Conservation (phyloP, 35 echinoderm and acorn worm genomes). For the Stichopus chloronotus region DNA sequence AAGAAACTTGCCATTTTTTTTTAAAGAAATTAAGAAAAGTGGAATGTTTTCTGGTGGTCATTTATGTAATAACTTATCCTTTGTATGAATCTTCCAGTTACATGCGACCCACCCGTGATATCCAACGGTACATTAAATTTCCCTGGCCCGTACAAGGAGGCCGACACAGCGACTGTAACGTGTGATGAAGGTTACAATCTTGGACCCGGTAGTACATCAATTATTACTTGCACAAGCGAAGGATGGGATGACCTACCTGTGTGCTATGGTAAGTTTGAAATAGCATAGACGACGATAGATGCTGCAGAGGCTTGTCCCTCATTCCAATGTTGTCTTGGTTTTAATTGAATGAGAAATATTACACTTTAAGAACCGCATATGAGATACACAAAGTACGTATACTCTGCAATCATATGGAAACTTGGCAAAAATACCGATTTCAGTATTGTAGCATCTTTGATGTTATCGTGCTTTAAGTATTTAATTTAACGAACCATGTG, state of each 20-base stretch:
- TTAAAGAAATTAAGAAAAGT: too few species aligned
- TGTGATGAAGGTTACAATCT: conserved; percentile 6
- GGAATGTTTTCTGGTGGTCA: too few species aligned
- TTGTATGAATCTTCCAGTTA: neutral
- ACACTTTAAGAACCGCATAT: too few species aligned
- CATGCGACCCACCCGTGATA: neutral
- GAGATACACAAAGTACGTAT: too few species aligned
- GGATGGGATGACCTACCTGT: neutral
- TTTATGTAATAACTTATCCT: neutral
- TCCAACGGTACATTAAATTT: neutral
- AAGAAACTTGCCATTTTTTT: too few species aligned
- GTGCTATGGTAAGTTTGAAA: neutral
- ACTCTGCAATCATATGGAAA: too few species aligned
- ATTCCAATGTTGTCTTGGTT: neutral
- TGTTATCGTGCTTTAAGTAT: neutral
- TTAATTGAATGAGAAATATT: too few species aligned
- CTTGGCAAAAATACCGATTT: neutral
- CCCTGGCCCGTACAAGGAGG: neutral
- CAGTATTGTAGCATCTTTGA: neutral
- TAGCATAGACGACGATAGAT: neutral
- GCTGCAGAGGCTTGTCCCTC: neutral
- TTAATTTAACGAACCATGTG: neutral
- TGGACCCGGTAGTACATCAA: neutral
- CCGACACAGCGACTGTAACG: neutral
- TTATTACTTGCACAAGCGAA: neutral